Base-by-base conservation (phyloP, 2,797 vertebrate species). In the Myotis myotis region DNA sequence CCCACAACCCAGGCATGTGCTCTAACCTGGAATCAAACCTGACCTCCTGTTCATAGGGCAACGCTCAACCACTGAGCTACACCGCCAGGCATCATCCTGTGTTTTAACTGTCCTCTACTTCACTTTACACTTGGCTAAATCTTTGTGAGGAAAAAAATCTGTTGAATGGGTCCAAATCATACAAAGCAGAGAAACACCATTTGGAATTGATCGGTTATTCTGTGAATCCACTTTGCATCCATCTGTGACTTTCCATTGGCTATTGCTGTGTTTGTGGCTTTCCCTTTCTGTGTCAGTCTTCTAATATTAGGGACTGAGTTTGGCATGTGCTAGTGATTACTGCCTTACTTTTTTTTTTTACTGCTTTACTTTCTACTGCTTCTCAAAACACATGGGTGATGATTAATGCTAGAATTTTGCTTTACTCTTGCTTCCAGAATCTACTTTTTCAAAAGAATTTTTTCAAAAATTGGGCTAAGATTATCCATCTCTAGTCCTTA, bases 381-480 rank as follows among this genome's bases (percentile, higher is more conserved):
- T 66, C 72, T 81, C 89, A 76, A 92, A 96, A 72, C 62, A 87
- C 20, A 15, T 64, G 76, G 19, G 30, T 95, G 80, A 82, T 86
- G 55, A 82, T 88, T 53, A 85, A 90, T 82, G 55, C n/a, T 68
- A 72, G 78, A 85, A 60, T 85, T 94, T 87, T 88, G 53, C 25
- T 95, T 64, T 13, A 80, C 25, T 91, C 38, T 53, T 68, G 1
- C 87, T 87, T 85, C 51, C 23, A 70, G 70, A 75, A 41, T 74
- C 51, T 74, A 60, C 38, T 80, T 87, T 91, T 92, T 87, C 62
- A 91, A 84, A 64, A 19, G 11, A 30, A 9, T 64, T 87, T 82
- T 88, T 82, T 60, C 3, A 4, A 16, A 72, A 93, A 88, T 68
- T 95, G 33, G 33, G 16, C 87, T 80, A 75, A 81, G 49, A 72